Evolutionary conservation across 2,797 vertebrate species (phyloP).

Genomic region (Acropternis orthonyx): DNA sequence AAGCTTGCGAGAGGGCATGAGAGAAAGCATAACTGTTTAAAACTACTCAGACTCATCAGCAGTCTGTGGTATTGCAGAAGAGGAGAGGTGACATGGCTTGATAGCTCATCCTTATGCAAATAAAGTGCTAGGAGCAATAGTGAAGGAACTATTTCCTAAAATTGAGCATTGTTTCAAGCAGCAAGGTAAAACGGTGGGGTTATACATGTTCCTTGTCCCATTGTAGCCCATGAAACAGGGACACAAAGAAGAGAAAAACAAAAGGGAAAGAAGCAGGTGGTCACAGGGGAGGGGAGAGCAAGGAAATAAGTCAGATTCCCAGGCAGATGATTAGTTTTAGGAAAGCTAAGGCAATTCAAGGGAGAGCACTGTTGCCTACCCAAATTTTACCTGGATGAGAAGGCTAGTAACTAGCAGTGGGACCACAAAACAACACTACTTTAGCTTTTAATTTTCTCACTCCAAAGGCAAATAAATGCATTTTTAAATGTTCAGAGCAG

Average conservation of each 20-base stretch:
- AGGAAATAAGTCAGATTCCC: neutral
- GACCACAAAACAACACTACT: neutral
- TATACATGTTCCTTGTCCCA: neutral
- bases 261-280: neutral
- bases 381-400: neutral
- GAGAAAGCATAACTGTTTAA: neutral
- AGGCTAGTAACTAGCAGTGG: neutral
- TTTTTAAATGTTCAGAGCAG: slow-evolving; percentile 21
- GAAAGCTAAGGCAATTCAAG: neutral
- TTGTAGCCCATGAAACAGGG: neutral
- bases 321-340: neutral
- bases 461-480: neutral
- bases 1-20: neutral
- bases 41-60: neutral
- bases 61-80: neutral
- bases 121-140: neutral
- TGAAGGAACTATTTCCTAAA: neutral
- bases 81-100: neutral
- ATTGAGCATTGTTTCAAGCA: neutral
- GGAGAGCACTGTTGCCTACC: neutral
- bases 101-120: neutral
- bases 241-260: neutral
- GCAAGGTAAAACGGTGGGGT: neutral
- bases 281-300: neutral
- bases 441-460: neutral